A percentile compares a stretch with the other conserved stretches of the same genome.
Evolutionary conservation across 1,140 invertebrate species (phyloP).

Genomic region (Rhagoletis pomonella): DNA sequence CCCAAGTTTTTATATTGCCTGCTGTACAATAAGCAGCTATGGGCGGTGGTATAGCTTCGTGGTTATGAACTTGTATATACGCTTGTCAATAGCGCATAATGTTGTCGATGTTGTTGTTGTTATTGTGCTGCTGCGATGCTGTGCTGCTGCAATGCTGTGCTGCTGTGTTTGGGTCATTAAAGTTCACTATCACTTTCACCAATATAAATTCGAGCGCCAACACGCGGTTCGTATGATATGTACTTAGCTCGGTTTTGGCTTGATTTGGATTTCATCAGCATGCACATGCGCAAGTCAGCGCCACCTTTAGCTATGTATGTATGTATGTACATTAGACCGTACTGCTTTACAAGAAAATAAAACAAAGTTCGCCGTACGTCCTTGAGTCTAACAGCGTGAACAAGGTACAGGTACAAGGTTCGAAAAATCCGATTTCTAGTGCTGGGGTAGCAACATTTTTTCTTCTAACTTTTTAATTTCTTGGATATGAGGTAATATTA

Average conservation of each 20-base stretch:
- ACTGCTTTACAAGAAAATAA: too few relatives aligned
- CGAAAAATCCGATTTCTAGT: too few relatives aligned
- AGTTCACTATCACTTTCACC: constrained; percentile 66
- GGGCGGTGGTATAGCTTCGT: neutral
- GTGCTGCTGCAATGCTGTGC: neutral
- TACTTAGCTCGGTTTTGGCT: neutral
- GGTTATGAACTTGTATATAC: constrained; percentile 3
- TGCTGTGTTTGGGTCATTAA: constrained; percentile 62
- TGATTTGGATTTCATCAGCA: constrained; percentile 28
- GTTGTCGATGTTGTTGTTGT: constrained; percentile 16
- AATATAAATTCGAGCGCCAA: constrained; percentile 47
- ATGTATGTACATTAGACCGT: too few relatives aligned
- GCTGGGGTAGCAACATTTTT: too few relatives aligned
- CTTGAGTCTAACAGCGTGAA: too few relatives aligned
- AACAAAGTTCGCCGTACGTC: too few relatives aligned
- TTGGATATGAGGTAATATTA: too few relatives aligned
- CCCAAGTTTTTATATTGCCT: neutral
- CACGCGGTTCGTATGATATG: neutral
- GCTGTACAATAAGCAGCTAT: neutral
- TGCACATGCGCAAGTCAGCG: constrained; percentile 3
- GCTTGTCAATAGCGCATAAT: constrained; percentile 13
- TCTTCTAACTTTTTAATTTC: too few relatives aligned
- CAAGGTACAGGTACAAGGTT: too few relatives aligned
- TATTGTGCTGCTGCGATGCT: too few relatives aligned
- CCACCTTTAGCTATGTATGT: neutral